Evolutionary conservation across 1,140 invertebrate genomes (phyloP), one percentile per base, ranked within the genome.

Genomic region (Lepidotrigona ventralis): DNA sequence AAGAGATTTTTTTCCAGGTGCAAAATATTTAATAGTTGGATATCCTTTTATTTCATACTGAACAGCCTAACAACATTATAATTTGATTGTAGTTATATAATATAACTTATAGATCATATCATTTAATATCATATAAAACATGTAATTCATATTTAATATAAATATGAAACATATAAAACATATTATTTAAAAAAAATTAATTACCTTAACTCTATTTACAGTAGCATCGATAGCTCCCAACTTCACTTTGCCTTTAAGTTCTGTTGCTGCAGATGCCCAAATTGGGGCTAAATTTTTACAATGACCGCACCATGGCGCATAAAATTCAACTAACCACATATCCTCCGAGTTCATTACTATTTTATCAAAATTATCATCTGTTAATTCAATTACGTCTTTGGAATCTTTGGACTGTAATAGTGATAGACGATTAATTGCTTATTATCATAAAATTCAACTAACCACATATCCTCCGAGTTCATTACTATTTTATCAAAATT

Each of bases 21-120:
- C 95, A 95, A 99, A 99, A 92, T 97, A 97, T 94, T 99, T 99
- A 84, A 99, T 99, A 15, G 99, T 99, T 17, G 99, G 99, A 94
- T 99, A 99, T 0, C 99, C 99, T 89, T 97, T 96, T 58, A 99
- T 96, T 85, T 96, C 95, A 92, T 97, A 98, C 88, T 97, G 94
- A 79, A 95, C 94, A 1, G 97, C 98, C 93, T 93, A 39, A 19
- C 9, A 85, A 85, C 26, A 77, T 71, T 60, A 77, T 69, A 33
- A 56, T 60, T 58, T 83, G 8, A 39, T 83, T 29, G 15, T 51
- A 68, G 73, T 17, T 46, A 83, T 19, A 58, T n/a, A n/a, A n/a
- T n/a, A n/a, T n/a, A 64, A 68, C 23, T 58, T 23, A 4, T 51
- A n/a, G 19, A 58, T 56, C 54, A 19, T 56, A 56, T 54, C 6